Evolutionary conservation across 37 sponge, comb jelly and placozoan species (phyloP), one percentile per base, ranked within the genome.

Genomic region (Cladorhizidae sp.): DNA sequence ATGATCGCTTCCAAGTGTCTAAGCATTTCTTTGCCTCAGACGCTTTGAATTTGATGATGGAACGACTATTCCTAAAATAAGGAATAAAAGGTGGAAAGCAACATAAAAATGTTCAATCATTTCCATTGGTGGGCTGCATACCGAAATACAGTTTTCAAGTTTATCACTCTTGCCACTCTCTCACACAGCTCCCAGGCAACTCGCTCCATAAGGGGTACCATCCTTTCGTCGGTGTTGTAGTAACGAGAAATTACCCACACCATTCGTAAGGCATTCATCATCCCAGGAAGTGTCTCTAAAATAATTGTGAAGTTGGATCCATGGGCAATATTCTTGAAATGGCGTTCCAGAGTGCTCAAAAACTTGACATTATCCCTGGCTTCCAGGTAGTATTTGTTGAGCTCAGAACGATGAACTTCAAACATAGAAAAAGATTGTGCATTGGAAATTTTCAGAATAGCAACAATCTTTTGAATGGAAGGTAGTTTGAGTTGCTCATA

Each of bases 231-330:
- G 0, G 93, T 81, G 86, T 99, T 99, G 74, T 96, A 99, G 72
- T 99, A 97, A 11, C 99, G 90, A 1, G 99, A 99, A 15, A 99
- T 96, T 40, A 99, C 95, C 99, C 99, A 99, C 52, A 99, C 97
- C 99, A 99, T 99, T 62, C 99, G 64, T 73, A 99, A 91, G 11
- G 99, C 90, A 74, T 99, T 99, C 97, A 99, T 92, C 91, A 99
- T 63, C 1, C 95, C 83, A 25, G 97, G 97, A 20, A 99, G 75
- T 26, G 97, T 94, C 43, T 99, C 99, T 23, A 88, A 85, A 1
- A 96, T 85, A 0, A 94, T 76, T 54, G 78, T 43, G 72, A 97
- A 97, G 58, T 90, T 92, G 33, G 93, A 83, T 57, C 99, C 99
- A 75, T 92, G 95, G 26, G 99, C 72, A 22, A 99, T 80, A 59